Base-by-base conservation (phyloP, 2,888 invertebrate genomes). In the Caprella mutica region DNA sequence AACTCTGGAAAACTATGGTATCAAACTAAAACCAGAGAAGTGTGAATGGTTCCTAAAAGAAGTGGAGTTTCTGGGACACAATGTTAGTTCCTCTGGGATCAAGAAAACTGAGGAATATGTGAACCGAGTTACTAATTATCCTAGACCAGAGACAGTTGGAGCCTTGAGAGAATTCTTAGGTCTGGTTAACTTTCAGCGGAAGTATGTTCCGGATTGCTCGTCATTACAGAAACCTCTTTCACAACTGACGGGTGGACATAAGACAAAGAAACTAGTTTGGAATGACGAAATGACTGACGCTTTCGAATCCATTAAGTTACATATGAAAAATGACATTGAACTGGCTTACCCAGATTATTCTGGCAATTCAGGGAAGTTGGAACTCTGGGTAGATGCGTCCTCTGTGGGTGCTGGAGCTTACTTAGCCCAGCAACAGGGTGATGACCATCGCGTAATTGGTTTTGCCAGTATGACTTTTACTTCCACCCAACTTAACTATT, bases 11-110 rank as follows among this genome's bases (percentile, higher is more conserved):
- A 29, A 12, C 12, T 8, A 8, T 48, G 23, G 24, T 14, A 29
- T 48, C 4, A 51, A 29, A 51, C 21, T 30, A 35, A 30, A 51
- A 9, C 51, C 51, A 8, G 19, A 5, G 3, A 51, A 51, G 33
- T 51, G 33, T 51, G 51, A 30, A 26, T 51, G 51, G 51, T 51
- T 51, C 23, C 8, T n/a, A n/a, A 24, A 23, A n/a, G 6, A 51
- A 24, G 29, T 29, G 2, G n/a, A 51, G 4, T 51, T 26, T 24
- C 33, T 51, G 19, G 51, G 51, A 12, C 51, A 51, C 23, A 3
- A 30, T 30, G 30, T 51, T 17, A 51, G 51, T 19, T 9, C 14
- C 30, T 51, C 51, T 30, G 51, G 51, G 2, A 17, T 51, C 19
- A n/a, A 33, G 51, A 51, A 51, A 6, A 19, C 33, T 12, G 30